Conservation (phyloP, 2,113 vertebrate species). For the Myotis yumanensis region DNA sequence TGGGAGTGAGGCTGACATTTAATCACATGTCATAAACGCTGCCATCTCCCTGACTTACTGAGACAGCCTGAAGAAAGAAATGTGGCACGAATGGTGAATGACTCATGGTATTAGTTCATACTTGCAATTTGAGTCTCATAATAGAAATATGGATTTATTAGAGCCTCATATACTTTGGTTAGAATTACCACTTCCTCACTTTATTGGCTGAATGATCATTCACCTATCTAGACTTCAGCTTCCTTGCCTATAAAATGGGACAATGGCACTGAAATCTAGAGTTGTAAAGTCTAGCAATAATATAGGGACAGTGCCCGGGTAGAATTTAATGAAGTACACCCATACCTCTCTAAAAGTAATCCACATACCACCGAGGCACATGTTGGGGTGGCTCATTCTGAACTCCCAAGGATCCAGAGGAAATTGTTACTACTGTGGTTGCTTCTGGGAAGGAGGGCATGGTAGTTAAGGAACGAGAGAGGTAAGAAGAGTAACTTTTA, state of each 20-base stretch:
- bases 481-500: neutral
- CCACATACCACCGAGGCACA: neutral
- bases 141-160: neutral
- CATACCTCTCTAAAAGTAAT: neutral
- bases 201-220: constrained; percentile 8
- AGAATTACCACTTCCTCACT: neutral
- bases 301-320: neutral
- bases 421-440: neutral
- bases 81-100: neutral
- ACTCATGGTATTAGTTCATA: neutral
- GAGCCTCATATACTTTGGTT: neutral
- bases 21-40: constrained; percentile 41
- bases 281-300: neutral
- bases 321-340: neutral
- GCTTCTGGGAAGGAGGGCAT: neutral
- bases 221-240: neutral
- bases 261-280: neutral
- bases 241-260: constrained; percentile 28
- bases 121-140: neutral
- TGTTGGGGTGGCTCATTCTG: neutral
- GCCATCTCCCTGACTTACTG: constrained; percentile 28
- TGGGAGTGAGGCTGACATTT: constrained; percentile 19
- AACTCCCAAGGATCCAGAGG: neutral
- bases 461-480: neutral
- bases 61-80: constrained; percentile 24